phyloP scores from a whole-genome alignment of 2,888 invertebrate species.

The Tachina fera region DNA sequence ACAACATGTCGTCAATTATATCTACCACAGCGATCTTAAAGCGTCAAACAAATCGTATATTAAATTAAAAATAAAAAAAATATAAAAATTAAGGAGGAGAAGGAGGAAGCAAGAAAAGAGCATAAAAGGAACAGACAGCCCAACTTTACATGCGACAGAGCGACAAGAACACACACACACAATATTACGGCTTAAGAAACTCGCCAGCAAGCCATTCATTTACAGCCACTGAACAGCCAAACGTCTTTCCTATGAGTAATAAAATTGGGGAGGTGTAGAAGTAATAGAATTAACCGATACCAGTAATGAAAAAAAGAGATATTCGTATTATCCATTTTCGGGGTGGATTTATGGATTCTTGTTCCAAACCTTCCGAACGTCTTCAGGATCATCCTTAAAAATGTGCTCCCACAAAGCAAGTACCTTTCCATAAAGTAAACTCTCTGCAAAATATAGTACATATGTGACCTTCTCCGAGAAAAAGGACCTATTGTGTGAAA shows the following conservation, averaged over 20 bases:
- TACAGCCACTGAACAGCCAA: neutral
- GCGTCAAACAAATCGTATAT: slow-evolving; percentile 64
- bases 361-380: too few relatives aligned
- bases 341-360: too few relatives aligned
- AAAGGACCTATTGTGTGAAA: too few relatives aligned
- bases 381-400: too few relatives aligned
- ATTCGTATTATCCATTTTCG: too few relatives aligned
- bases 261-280: slow-evolving; percentile 8
- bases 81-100: neutral
- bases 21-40: slow-evolving; percentile 75
- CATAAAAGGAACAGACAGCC: slow-evolving; percentile 39
- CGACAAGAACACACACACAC: slow-evolving; percentile 21
- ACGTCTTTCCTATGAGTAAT: slow-evolving; percentile 27
- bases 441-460: too few relatives aligned
- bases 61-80: slow-evolving; percentile 1
- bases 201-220: slow-evolving; percentile 39
- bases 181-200: slow-evolving; percentile 31
- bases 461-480: too few relatives aligned
- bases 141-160: neutral
- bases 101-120: neutral
- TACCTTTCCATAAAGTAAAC: too few relatives aligned
- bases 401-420: too few relatives aligned
- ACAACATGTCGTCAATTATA: slow-evolving; percentile 82
- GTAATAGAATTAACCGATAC: neutral
- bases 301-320: neutral